Base-by-base conservation (phyloP, 2,888 invertebrate genomes). In the Perizoma affinitatum region DNA sequence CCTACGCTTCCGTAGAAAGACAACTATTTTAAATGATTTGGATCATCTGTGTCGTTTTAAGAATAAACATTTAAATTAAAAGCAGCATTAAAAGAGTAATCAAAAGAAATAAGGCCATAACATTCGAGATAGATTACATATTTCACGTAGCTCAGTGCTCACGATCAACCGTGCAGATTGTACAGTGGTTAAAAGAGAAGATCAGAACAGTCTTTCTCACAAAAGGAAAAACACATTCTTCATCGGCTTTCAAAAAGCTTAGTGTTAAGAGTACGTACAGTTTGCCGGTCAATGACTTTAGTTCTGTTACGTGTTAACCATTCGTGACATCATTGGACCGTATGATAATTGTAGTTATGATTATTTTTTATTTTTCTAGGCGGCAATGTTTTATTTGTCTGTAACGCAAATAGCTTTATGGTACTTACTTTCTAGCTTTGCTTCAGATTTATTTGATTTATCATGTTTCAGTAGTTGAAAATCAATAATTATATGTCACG, bases 241-340 rank as follows among this genome's bases (percentile, higher is more conserved):
- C 35, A 34, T 40, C 33, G 5, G 5, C 22, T 45, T 33, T 40
- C 43, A 10, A 49, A 49, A 36, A 54, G 45, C 53, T 42, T 56
- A 49, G 52, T 43, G 48, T 66, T 52, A 22, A 22, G 22, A 22
- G 22, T 22, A 60, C 55, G 56, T 64, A 48, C 38, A 44, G 46
- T 63, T 63, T 36, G 54, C 49, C 57, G 75, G 79, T 75, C 75
- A 68, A 64, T 75, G 76, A 76, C 75, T 65, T 54, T 69, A 68
- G 8, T 58, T 61, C 36, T 61, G 55, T 62, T 60, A 53, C 58
- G 51, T 60, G 42, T 38, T 33, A 22, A 58, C 10, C 44, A 48
- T 8, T 47, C 5, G 55, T 62, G 56, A 61, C 55, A 60, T 59
- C 53, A 63, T 52, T 50, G 35, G 36, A 54, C 58, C n/a, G n/a